Percentiles rank a stretch among this genome's conserved stretches.
phyloP scores from a whole-genome alignment of 2,113 vertebrate genomes.

The Rattus norvegicus region DNA sequence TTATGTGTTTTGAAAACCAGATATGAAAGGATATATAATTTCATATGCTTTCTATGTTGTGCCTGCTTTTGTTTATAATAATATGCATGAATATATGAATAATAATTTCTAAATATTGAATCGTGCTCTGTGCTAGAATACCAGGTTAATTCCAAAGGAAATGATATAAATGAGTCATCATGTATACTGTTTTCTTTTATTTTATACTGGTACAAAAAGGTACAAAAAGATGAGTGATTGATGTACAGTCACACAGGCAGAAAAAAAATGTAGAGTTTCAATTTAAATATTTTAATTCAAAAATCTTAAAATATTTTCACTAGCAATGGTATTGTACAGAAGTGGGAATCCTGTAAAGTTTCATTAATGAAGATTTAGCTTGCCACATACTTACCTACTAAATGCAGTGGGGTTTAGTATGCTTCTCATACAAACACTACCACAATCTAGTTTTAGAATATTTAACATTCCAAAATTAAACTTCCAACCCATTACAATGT shows the following conservation, averaged over 20 bases:
- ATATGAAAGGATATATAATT: not conserved
- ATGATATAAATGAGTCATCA: not conserved
- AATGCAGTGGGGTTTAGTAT: not conserved
- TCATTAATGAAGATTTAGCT: conserved; percentile 6
- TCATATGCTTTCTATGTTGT: not conserved
- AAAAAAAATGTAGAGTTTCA: not conserved
- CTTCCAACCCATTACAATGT: not conserved
- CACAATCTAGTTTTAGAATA: not conserved
- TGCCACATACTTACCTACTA: not conserved
- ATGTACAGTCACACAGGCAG: not conserved
- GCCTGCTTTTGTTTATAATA: not conserved
- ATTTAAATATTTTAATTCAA: not conserved
- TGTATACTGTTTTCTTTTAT: not conserved
- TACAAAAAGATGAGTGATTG: not conserved
- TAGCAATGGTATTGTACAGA: not conserved
- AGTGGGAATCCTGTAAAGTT: not conserved
- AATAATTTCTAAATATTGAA: not conserved
- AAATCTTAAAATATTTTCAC: conserved; percentile 27
- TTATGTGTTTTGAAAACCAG: not conserved
- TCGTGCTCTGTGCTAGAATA: not conserved
- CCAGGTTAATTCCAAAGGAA: not conserved
- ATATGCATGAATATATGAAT: not conserved
- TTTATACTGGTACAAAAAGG: not conserved
- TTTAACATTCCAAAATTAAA: not conserved
- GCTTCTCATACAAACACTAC: not conserved